Evolutionary conservation across 2,888 invertebrate species (phyloP).

Genomic region (Hyles lineata): DNA sequence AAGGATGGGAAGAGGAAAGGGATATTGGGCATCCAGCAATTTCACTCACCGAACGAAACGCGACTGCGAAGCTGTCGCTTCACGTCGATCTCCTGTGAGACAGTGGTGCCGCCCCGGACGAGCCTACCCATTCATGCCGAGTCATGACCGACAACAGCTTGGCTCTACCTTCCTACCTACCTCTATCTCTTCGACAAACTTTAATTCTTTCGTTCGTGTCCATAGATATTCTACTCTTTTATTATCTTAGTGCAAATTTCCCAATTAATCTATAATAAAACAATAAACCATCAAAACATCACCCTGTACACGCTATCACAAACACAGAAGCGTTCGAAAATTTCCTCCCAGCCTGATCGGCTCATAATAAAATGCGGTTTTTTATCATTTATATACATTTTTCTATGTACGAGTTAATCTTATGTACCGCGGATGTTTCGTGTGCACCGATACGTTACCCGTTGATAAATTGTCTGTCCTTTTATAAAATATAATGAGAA

Average conservation of each 20-base stretch:
- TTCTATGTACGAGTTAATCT: slow-evolving; percentile 67
- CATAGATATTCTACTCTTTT: too few species aligned
- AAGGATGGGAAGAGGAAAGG: too few species aligned
- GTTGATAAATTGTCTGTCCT: slow-evolving; percentile 26
- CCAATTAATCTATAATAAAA: background rate
- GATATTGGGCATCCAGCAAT: too few species aligned
- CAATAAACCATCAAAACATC: slow-evolving; percentile 38
- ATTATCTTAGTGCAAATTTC: background rate
- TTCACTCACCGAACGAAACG: too few species aligned
- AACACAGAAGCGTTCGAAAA: slow-evolving; percentile 60
- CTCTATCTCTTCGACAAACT: too few species aligned
- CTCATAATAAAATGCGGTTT: slow-evolving; percentile 84
- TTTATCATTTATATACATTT: slow-evolving; percentile 84
- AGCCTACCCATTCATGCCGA: too few species aligned
- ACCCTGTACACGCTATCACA: slow-evolving; percentile 60
- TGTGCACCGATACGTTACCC: slow-evolving; percentile 13
- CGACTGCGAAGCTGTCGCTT: too few species aligned
- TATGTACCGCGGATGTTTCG: slow-evolving; percentile 57
- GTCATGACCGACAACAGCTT: too few species aligned
- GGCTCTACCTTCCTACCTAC: too few species aligned
- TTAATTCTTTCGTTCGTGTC: too few species aligned
- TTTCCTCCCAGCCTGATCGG: slow-evolving; percentile 70
- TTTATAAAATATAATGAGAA: slow-evolving; percentile 23
- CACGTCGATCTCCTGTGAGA: too few species aligned
- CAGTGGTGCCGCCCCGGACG: too few species aligned